Percentiles rank a stretch among this genome's conserved stretches.
These are phyloP conservation scores for Epizoanthus fatuus DNA, from an alignment of 92 coral and sea anemone genomes.

Conservation along the genomic window DNA sequence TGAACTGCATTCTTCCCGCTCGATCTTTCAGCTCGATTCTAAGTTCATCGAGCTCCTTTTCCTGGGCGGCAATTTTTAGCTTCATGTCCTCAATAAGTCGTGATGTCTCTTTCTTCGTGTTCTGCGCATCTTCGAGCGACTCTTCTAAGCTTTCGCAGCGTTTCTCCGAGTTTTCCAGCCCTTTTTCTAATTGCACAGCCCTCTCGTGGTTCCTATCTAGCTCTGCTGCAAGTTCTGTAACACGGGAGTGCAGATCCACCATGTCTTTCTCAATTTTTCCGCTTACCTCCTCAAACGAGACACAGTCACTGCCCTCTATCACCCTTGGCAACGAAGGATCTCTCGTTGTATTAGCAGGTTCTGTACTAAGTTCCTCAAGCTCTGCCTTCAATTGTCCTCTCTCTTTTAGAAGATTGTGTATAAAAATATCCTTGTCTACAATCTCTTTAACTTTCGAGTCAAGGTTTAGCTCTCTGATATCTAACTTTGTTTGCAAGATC, in stretches of 20 bases:
- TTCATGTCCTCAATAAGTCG: constrained; percentile 45
- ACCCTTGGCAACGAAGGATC: not conserved
- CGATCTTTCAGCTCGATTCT: constrained; percentile 62
- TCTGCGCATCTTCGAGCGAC: constrained; percentile 34
- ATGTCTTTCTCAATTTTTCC: not conserved
- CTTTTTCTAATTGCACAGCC: constrained; percentile 49
- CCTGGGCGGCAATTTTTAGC: constrained; percentile 45
- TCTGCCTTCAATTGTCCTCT: constrained; percentile 6
- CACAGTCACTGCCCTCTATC: not conserved
- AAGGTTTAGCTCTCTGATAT: constrained; percentile 46
- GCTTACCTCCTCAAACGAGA: constrained; percentile 1
- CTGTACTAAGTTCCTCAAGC: constrained; percentile 30
- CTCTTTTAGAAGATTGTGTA: constrained; percentile 35
- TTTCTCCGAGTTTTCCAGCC: constrained; percentile 55
- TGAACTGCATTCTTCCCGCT: constrained; percentile 67
- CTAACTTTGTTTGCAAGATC: constrained; percentile 45
- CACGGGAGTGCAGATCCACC: constrained; percentile 5
- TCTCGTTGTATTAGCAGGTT: not conserved
- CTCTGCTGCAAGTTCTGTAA: constrained; percentile 16
- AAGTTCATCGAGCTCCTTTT: constrained; percentile 62
- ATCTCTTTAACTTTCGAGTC: constrained; percentile 63
- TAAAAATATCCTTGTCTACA: constrained; percentile 44
- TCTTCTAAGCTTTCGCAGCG: constrained; percentile 45
- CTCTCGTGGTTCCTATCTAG: constrained; percentile 58
- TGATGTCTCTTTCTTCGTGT: constrained; percentile 29